Evolutionary conservation across 2,888 invertebrate species (phyloP).

Genomic region (Cryptus armator): DNA sequence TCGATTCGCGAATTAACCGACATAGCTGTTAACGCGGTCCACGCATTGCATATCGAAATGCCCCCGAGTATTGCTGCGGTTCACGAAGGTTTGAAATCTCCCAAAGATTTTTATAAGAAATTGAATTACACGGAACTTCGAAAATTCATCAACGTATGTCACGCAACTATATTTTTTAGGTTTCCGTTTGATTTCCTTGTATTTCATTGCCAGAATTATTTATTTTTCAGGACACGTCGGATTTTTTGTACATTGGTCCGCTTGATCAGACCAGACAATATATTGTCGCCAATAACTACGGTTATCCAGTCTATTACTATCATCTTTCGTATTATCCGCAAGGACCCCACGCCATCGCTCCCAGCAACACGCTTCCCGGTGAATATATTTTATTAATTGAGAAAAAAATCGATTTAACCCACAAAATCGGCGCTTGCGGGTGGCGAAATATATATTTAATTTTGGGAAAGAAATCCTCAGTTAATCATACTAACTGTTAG

Average conservation of each 20-base stretch:
- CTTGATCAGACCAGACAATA: conserved; percentile 73
- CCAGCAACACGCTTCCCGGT: conserved; percentile 10
- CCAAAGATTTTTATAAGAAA: not conserved
- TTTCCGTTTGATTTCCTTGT: not conserved
- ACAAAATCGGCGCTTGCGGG: too few species aligned
- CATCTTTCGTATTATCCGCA: conserved; percentile 61
- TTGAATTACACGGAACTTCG: not conserved
- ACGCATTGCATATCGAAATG: not conserved
- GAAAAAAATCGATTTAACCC: too few species aligned
- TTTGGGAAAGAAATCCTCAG: too few species aligned
- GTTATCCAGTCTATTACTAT: conserved; percentile 72
- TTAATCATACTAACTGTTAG: too few species aligned
- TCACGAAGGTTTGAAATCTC: not conserved
- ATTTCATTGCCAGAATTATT: not conserved
- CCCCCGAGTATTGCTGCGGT: not conserved
- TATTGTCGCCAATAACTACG: conserved; percentile 43
- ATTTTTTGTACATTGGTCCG: conserved; percentile 66
- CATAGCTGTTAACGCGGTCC: not conserved
- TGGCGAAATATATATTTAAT: too few species aligned
- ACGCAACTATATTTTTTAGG: not conserved
- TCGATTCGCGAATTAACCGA: not conserved
- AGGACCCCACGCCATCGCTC: not conserved
- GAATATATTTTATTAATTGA: not conserved
- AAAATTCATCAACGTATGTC: not conserved
- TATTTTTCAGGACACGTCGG: conserved; percentile 61